Percentiles rank a stretch among this genome's conserved stretches.
phyloP scores from a whole-genome alignment of 2,888 invertebrate species.

The Papilio elwesi region DNA sequence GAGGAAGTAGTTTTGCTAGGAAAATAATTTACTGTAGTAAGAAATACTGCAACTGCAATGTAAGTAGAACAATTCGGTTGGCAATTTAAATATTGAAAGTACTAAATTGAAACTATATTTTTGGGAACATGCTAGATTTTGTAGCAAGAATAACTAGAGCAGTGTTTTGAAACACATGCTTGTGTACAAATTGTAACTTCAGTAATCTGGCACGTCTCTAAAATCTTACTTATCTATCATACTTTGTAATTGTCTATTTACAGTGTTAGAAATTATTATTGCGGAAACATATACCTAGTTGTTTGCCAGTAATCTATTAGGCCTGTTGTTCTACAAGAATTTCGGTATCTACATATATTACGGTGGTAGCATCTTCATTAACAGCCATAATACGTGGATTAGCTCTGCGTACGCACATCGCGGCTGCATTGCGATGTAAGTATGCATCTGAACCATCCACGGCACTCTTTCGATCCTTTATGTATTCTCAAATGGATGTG shows the following conservation, averaged over 20 bases:
- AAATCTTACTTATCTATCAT: conserved; percentile 20
- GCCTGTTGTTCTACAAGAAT: conserved; percentile 52
- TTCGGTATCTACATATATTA: conserved; percentile 56
- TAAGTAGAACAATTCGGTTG: conserved; percentile 16
- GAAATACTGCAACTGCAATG: not conserved
- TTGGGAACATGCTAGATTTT: conserved; percentile 21
- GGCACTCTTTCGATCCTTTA: conserved; percentile 40
- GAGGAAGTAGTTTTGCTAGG: not conserved
- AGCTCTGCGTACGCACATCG: conserved; percentile 64
- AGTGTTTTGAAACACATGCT: not conserved
- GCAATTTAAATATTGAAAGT: not conserved
- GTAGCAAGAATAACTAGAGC: not conserved
- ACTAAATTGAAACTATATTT: not conserved
- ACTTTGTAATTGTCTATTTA: conserved; percentile 39
- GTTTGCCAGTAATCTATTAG: conserved; percentile 49
- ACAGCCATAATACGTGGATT: conserved; percentile 59
- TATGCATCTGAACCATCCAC: conserved; percentile 67
- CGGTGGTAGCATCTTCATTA: conserved; percentile 46
- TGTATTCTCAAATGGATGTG: conserved; percentile 48
- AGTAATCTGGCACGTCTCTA: conserved; percentile 28
- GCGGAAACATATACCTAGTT: conserved; percentile 32
- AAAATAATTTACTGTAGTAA: not conserved
- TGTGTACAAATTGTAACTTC: not conserved
- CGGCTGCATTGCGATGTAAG: conserved; percentile 67
- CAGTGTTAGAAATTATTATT: conserved; percentile 35